phyloP scores from a whole-genome alignment of 2,797 vertebrate genomes.

The Trachops cirrhosus region DNA sequence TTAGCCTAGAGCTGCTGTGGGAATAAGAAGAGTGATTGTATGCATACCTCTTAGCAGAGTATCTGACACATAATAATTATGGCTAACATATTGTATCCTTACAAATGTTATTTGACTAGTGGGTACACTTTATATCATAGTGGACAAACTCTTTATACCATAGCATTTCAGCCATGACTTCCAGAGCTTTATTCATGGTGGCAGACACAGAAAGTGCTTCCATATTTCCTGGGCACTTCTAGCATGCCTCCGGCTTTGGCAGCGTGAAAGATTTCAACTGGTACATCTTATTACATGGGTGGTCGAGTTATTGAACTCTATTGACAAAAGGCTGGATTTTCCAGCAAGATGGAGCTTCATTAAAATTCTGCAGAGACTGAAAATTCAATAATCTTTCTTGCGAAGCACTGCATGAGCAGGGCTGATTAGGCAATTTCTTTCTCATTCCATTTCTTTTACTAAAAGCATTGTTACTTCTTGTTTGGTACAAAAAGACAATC shows the following conservation, averaged over 20 bases:
- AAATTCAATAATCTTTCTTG: slow-evolving; percentile 93
- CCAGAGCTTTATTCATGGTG: not conserved
- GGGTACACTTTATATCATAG: not conserved
- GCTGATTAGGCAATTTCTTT: slow-evolving; percentile 90
- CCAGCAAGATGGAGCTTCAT: slow-evolving; percentile 89
- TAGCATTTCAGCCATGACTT: not conserved
- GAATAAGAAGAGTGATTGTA: not conserved
- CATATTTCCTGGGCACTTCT: slow-evolving; percentile 69
- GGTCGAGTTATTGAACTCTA: slow-evolving; percentile 91
- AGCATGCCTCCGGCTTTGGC: slow-evolving; percentile 72
- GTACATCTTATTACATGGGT: slow-evolving; percentile 92
- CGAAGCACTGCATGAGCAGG: slow-evolving; percentile 87
- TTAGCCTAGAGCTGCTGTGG: not conserved
- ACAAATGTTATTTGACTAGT: not conserved
- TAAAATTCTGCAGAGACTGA: slow-evolving; percentile 91
- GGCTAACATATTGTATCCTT: not conserved
- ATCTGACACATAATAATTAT: not conserved
- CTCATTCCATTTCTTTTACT: slow-evolving; percentile 85
- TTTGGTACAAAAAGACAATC: slow-evolving; percentile 86
- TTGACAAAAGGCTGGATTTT: slow-evolving; percentile 88
- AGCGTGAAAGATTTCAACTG: slow-evolving; percentile 86
- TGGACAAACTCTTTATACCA: not conserved
- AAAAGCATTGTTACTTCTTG: slow-evolving; percentile 85
- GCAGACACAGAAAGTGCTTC: slow-evolving; percentile 54
- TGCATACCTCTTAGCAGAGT: not conserved